A percentile compares a stretch with the other conserved stretches of the same genome.
These are phyloP conservation scores for Dryomyza anilis DNA, from an alignment of 2,888 invertebrate genomes.

Conservation along the genomic window DNA sequence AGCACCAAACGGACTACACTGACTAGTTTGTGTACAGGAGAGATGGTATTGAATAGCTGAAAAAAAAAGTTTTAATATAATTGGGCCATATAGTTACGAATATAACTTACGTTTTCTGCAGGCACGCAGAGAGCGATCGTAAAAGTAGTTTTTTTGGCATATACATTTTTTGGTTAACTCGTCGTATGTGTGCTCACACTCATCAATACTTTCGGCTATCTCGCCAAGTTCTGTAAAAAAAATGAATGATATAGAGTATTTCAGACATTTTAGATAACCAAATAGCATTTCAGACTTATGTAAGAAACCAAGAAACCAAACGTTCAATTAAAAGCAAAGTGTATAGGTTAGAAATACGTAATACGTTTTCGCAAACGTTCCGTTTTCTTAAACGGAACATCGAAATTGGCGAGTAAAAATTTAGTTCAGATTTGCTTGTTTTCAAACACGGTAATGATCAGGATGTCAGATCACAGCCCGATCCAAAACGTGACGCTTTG, in stretches of 20 bases:
- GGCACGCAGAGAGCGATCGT: conserved; percentile 51
- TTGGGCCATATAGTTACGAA: background rate
- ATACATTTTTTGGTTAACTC: conserved; percentile 51
- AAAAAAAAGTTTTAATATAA: background rate
- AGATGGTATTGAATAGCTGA: conserved; percentile 52
- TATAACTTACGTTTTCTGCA: conserved; percentile 57
- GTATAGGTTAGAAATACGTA: too few species aligned
- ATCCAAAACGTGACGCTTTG: too few species aligned
- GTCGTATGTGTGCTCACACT: conserved; percentile 54
- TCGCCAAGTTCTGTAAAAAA: conserved; percentile 54
- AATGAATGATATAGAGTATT: background rate
- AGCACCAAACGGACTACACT: conserved; percentile 60
- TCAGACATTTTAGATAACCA: background rate
- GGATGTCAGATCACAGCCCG: too few species aligned
- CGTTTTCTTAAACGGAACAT: too few species aligned
- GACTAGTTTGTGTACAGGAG: conserved; percentile 57
- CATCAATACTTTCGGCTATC: conserved; percentile 54
- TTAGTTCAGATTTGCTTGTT: too few species aligned
- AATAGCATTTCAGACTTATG: too few species aligned
- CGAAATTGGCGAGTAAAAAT: too few species aligned
- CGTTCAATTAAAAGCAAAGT: too few species aligned
- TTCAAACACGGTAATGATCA: too few species aligned
- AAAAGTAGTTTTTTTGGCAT: conserved; percentile 57
- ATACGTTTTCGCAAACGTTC: too few species aligned
- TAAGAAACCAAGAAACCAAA: too few species aligned